Base-by-base conservation (phyloP, 2,888 invertebrate genomes). In the Philereme transversata region DNA sequence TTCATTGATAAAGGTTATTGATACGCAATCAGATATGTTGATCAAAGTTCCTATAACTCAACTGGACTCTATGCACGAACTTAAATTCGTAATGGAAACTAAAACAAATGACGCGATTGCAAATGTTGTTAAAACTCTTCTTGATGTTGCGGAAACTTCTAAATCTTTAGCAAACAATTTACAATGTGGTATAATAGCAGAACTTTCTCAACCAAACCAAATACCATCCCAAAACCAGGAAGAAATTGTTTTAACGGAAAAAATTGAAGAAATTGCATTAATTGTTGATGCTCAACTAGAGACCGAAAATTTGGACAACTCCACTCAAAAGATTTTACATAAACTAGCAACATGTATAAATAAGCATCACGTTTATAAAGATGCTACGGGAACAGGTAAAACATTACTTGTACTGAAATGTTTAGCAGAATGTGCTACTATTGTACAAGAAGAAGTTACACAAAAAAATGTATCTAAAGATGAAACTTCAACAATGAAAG, bases 331-430 rank as follows among this genome's bases (percentile, higher is more conserved):
- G 54, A 58, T 80, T 22, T 56, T 86, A 9, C 64, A 75, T 34
- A 78, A 79, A 54, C 43, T 87, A 44, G 67, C 72, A 34, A 53
- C 11, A 9, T 84, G 84, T 64, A 71, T 89, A 51, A 72, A 76
- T 41, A 83, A 82, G 67, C 83, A 89, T 69, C 71, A 82, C 58
- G 80, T 84, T 48, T 86, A 79, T 57, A 85, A 82, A 75, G 78
- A 83, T 63, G 83, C 86, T 1, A 70, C 65, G 6, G 83, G 84
- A 6, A 76, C 77, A 22, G 85, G 86, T 4, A 87, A 86, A 70
- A 76, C 71, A 2, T 73, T 90, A 11, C 85, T 91, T 40, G 57
- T 88, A 54, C 60, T 88, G 0, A 87, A 89, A 76, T 88, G 85
- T 72, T 67, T 91, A 35, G 79, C 86, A 51, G 87, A 89, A 65